Percentiles rank a stretch among this genome's conserved stretches.
Evolutionary conservation across 2,888 invertebrate species (phyloP).

Genomic region (Andrena trimmerana): DNA sequence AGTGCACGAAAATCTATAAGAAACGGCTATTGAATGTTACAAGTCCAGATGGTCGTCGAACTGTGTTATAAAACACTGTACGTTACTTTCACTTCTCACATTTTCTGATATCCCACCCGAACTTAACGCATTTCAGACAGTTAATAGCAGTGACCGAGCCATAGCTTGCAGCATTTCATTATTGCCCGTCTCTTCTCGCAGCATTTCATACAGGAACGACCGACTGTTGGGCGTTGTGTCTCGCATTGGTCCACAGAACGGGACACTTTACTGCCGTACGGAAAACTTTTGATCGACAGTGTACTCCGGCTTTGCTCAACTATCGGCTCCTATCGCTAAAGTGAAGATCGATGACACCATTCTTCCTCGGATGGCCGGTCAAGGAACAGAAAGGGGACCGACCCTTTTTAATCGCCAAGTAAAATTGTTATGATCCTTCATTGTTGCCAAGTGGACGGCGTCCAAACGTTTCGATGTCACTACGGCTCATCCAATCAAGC

Average conservation of each 20-base stretch:
- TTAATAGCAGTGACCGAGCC: neutral
- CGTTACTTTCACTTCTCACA: no score
- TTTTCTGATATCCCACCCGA: no score
- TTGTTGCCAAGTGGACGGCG: constrained; percentile 76
- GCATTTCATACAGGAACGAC: neutral
- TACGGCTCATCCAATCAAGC: constrained; percentile 76
- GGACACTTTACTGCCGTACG: neutral
- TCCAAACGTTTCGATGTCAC: constrained; percentile 76
- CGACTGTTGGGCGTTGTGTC: constrained; percentile 23
- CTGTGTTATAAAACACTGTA: no score
- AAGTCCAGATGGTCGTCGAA: no score
- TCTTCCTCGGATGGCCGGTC: constrained; percentile 41
- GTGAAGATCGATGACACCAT: constrained; percentile 51
- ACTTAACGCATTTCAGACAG: no score
- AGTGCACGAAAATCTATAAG: no score
- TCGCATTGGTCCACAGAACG: constrained; percentile 1
- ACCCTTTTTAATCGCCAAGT: constrained; percentile 63
- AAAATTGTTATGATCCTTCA: constrained; percentile 71
- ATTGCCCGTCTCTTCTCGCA: neutral
- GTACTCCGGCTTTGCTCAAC: constrained; percentile 36
- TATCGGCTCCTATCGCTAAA: constrained; percentile 42
- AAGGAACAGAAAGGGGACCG: constrained; percentile 28
- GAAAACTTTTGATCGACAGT: constrained; percentile 39
- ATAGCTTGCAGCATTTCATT: neutral
- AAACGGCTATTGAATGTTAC: no score